Evolutionary conservation across 2,113 vertebrate species (phyloP), one percentile per base, ranked within the genome.

Genomic region (Silurus glanis): DNA sequence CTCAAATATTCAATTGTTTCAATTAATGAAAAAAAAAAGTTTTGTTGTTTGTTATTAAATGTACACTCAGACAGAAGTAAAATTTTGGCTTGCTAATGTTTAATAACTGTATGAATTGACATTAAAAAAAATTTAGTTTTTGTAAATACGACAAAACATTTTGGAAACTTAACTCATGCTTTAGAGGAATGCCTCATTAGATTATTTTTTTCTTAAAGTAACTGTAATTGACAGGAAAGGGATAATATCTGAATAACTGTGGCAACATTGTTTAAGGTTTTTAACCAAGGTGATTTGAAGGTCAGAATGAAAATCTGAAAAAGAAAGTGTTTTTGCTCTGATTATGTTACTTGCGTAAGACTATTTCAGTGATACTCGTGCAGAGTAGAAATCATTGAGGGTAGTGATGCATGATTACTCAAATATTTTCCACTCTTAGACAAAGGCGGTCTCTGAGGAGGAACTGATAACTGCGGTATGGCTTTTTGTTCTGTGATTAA

Each of bases 401-500:
- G 17, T 21, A 45, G 56, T 47, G 9, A 45, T 45, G 28, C 59
- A 45, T 21, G 56, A 59, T 59, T 21, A 45, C 56, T 10, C 16
- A 37, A 45, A 45, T 80, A 37, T 59, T 59, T 80, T 45, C 25
- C 25, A 21, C 6, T 17, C 25, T 16, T 80, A 56, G 25, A 45
- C 23, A 62, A 45, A 28, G 58, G 14, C 55, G 1, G 25, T 19
- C 23, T 78, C 45, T 37, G 58, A 49, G 21, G 45, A 76, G n/a
- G 23, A 37, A 85, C 72, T 37, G 47, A 78, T 62, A 53, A 78
- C 28, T 64, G 6, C 14, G 55, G 25, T 6, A 12, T 28, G 16
- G 55, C 58, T 21, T 76, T 75, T 76, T 85, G 58, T 51, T 76
- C 25, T 19, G 23, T 49, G 19, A 51, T 85, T 14, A 62, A n/a